phyloP scores from a whole-genome alignment of 92 coral and sea anemone species.

The Desmophyllum pertusum region DNA sequence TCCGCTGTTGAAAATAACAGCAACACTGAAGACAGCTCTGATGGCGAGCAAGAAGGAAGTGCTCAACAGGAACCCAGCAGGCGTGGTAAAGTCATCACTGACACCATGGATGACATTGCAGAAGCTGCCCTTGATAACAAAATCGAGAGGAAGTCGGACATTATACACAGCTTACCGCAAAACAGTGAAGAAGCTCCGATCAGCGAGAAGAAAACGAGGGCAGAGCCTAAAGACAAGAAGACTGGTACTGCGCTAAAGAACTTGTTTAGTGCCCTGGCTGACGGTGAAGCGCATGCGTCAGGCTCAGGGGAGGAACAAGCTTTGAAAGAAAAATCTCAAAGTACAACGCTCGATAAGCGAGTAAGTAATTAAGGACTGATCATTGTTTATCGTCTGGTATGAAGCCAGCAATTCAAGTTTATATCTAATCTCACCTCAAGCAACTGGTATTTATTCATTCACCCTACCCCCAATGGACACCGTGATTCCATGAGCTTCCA shows the following conservation, averaged over 20 bases:
- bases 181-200: conserved; percentile 38
- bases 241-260: conserved; percentile 69
- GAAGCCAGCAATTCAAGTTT: background rate
- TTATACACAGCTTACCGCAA: conserved; percentile 72
- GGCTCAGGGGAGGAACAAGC: conserved; percentile 37
- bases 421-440: too few relatives aligned
- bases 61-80: conserved; percentile 8
- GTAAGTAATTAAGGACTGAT: background rate
- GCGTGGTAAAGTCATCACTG: conserved; percentile 68
- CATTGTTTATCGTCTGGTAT: background rate
- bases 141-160: conserved; percentile 78
- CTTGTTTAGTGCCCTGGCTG: conserved; percentile 74
- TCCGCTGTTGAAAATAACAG: conserved; percentile 58
- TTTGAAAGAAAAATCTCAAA: conserved; percentile 7
- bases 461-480: background rate
- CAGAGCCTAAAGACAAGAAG: background rate
- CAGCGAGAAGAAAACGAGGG: conserved; percentile 18
- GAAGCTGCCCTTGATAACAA: conserved; percentile 66
- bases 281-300: conserved; percentile 47
- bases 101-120: conserved; percentile 76
- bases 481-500: background rate
- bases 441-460: background rate
- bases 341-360: conserved; percentile 3
- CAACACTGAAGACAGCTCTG: conserved; percentile 41
- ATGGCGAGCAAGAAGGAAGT: conserved; percentile 49